Evolutionary conservation across 1,140 invertebrate species (phyloP).

Genomic region (Fopius arisanus): DNA sequence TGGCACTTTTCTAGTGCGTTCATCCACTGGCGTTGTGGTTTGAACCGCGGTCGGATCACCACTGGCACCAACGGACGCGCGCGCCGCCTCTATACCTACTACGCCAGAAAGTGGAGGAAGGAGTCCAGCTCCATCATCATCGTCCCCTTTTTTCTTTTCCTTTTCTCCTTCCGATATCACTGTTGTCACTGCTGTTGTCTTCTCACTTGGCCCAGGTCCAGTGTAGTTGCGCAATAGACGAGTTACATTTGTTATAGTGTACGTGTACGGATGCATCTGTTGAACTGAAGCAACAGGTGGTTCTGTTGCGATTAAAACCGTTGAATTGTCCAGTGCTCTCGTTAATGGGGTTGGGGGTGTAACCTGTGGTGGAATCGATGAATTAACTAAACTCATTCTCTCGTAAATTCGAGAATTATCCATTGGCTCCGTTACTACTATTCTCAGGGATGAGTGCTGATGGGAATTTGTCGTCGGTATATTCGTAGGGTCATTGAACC

Average conservation of each 20-base stretch:
- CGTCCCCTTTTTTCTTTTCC: conserved; percentile 29
- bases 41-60: conserved; percentile 57
- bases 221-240: conserved; percentile 61
- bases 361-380: conserved; percentile 19
- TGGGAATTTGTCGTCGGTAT: conserved; percentile 22
- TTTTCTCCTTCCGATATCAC: background rate
- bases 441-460: conserved; percentile 31
- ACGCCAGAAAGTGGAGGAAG: conserved; percentile 49
- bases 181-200: conserved; percentile 19
- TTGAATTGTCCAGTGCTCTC: background rate
- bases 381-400: conserved; percentile 26
- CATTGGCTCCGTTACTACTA: conserved; percentile 40
- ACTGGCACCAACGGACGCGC: conserved; percentile 57
- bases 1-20: conserved; percentile 36
- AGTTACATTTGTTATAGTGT: conserved; percentile 62
- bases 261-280: conserved; percentile 60
- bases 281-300: conserved; percentile 41
- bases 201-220: conserved; percentile 54
- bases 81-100: conserved; percentile 52
- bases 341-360: background rate
- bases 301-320: background rate
- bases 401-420: background rate
- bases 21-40: conserved; percentile 38
- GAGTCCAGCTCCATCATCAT: conserved; percentile 41
- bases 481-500: conserved; percentile 13